Evolutionary conservation across 2,888 invertebrate species (phyloP).

Genomic region (Tanytarsus gracilentus): DNA sequence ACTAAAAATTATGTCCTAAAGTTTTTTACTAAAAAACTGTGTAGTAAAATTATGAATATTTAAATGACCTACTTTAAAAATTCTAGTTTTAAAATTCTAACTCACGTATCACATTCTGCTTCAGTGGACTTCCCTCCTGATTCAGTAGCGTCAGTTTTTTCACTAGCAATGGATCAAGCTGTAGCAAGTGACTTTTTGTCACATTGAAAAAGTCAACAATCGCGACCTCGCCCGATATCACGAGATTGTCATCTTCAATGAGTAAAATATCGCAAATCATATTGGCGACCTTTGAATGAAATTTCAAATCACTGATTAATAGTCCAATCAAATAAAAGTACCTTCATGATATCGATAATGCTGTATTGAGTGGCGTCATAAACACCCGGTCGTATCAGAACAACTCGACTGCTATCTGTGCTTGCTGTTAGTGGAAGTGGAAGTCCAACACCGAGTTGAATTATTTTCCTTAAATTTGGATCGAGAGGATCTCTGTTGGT

Average conservation of each 20-base stretch:
- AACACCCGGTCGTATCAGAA: conserved; percentile 43
- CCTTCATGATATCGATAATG: conserved; percentile 46
- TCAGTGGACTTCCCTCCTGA: conserved; percentile 53
- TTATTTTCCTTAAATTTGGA: conserved; percentile 30
- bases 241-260: conserved; percentile 52
- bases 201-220: conserved; percentile 50
- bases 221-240: conserved; percentile 45
- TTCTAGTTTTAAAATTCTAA: neutral
- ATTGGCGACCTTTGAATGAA: conserved; percentile 36
- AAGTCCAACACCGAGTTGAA: conserved; percentile 33
- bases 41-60: too few species aligned
- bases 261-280: conserved; percentile 51
- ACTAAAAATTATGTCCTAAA: too few species aligned
- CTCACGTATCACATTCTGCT: conserved; percentile 46
- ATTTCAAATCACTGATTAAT: neutral
- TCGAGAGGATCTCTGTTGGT: conserved; percentile 32
- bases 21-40: too few species aligned
- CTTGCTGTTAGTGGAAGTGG: conserved; percentile 34
- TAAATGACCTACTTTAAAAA: too few species aligned
- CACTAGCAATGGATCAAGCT: conserved; percentile 50
- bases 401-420: conserved; percentile 42
- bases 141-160: conserved; percentile 49
- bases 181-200: conserved; percentile 47
- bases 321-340: conserved; percentile 32
- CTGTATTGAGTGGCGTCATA: conserved; percentile 44